These are phyloP conservation scores for Diadegma fenestrale DNA, from an alignment of 2,888 invertebrate genomes.

Conservation along the genomic window DNA sequence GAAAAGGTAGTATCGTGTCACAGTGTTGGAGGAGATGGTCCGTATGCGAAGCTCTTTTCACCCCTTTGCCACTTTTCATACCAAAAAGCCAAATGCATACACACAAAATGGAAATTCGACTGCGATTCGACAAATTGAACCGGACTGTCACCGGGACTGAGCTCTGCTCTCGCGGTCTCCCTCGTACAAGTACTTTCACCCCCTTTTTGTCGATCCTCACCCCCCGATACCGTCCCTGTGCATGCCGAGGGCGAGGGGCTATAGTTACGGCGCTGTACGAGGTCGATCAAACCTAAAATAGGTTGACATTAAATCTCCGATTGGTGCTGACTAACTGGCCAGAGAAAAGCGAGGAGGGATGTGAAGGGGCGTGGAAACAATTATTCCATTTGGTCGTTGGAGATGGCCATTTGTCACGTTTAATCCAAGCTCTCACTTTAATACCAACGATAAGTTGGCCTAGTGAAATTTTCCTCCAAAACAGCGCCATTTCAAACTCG, in stretches of 20 bases:
- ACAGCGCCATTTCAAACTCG: not conserved
- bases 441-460: slow-evolving; percentile 8
- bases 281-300: slow-evolving; percentile 47
- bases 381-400: slow-evolving; percentile 21
- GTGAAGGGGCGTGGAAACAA: slow-evolving; percentile 2
- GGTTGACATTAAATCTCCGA: slow-evolving; percentile 47
- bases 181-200: slow-evolving; percentile 29
- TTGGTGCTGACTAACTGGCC: slow-evolving; percentile 28
- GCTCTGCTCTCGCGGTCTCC: slow-evolving; percentile 15
- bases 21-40: slow-evolving; percentile 23
- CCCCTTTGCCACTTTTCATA: slow-evolving; percentile 17
- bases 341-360: not conserved
- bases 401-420: slow-evolving; percentile 26
- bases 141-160: slow-evolving; percentile 45
- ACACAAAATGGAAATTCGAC: slow-evolving; percentile 32
- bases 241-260: not conserved
- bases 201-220: not conserved
- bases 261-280: slow-evolving; percentile 50
- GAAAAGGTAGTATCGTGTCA: slow-evolving; percentile 24
- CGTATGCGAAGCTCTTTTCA: slow-evolving; percentile 27
- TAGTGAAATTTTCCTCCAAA: not conserved
- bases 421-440: slow-evolving; percentile 22
- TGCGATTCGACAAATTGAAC: slow-evolving; percentile 57
- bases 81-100: slow-evolving; percentile 42
- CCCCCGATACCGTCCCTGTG: not conserved